Evolutionary conservation across 2,888 invertebrate genomes (phyloP).

Genomic region (Subacronicta megacephala): DNA sequence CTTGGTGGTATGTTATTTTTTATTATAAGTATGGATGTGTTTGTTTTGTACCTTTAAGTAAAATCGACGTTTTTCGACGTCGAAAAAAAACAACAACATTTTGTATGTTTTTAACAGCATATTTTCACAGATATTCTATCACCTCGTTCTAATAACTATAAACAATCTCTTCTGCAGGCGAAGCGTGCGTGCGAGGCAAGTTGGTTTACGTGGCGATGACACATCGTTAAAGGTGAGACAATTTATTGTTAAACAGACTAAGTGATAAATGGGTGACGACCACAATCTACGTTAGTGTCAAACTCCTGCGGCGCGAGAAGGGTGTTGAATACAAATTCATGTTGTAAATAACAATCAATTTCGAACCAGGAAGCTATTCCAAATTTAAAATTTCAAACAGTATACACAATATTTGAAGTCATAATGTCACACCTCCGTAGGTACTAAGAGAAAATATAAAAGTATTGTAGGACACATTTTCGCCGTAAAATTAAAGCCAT

Average conservation of each 20-base stretch:
- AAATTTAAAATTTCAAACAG: too few relatives aligned
- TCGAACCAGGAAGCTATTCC: too few relatives aligned
- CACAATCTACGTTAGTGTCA: conserved; percentile 39
- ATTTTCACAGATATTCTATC: not conserved
- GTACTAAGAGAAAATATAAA: too few relatives aligned
- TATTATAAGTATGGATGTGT: too few relatives aligned
- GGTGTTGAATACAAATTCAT: conserved; percentile 10
- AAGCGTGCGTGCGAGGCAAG: conserved; percentile 42
- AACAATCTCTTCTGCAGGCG: conserved; percentile 33
- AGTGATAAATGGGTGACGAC: conserved; percentile 48
- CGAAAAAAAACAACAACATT: too few relatives aligned
- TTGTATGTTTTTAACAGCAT: not conserved
- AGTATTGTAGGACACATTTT: too few relatives aligned
- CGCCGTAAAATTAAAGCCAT: too few relatives aligned
- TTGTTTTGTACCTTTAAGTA: too few relatives aligned
- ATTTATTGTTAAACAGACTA: conserved; percentile 50
- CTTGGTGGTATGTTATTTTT: too few relatives aligned
- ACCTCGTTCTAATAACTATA: conserved; percentile 33
- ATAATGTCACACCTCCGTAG: too few relatives aligned
- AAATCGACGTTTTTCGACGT: too few relatives aligned
- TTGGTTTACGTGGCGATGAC: conserved; percentile 42
- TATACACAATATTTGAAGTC: too few relatives aligned
- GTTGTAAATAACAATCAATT: not conserved
- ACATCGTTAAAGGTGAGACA: conserved; percentile 48
- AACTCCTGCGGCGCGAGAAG: conserved; percentile 33